phyloP scores from a whole-genome alignment of 64 coral and sea anemone genomes.

The Montipora foliosa region DNA sequence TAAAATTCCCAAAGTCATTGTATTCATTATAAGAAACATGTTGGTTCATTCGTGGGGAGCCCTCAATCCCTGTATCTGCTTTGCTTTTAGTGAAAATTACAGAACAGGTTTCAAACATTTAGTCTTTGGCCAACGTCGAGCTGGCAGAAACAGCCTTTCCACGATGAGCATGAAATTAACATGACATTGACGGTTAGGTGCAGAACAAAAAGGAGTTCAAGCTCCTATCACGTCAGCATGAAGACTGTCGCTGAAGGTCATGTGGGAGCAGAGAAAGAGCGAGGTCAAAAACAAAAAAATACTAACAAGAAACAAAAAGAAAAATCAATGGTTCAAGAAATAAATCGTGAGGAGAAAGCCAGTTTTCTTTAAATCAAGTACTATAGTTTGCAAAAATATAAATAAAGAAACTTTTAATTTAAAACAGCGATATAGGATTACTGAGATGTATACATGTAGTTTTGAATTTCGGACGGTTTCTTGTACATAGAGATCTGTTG shows the following conservation, averaged over 20 bases:
- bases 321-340: not conserved
- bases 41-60: constrained; percentile 26
- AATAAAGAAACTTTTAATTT: no score
- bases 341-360: no score
- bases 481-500: no score
- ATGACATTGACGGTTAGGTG: not conserved
- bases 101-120: constrained; percentile 25
- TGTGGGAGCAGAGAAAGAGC: not conserved
- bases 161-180: no score
- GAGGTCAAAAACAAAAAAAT: not conserved
- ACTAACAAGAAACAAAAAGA: not conserved
- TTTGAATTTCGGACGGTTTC: no score
- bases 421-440: no score
- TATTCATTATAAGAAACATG: not conserved
- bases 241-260: not conserved
- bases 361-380: no score
- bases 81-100: constrained; percentile 27
- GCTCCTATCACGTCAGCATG: not conserved
- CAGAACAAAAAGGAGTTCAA: not conserved
- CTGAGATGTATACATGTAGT: no score
- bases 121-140: not conserved
- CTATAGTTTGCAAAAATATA: no score
- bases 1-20: not conserved
- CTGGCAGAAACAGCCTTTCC: not conserved
- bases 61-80: constrained; percentile 41